Evolutionary conservation across 2,797 vertebrate species (phyloP).

Genomic region (Sebastes kiyomatsui): DNA sequence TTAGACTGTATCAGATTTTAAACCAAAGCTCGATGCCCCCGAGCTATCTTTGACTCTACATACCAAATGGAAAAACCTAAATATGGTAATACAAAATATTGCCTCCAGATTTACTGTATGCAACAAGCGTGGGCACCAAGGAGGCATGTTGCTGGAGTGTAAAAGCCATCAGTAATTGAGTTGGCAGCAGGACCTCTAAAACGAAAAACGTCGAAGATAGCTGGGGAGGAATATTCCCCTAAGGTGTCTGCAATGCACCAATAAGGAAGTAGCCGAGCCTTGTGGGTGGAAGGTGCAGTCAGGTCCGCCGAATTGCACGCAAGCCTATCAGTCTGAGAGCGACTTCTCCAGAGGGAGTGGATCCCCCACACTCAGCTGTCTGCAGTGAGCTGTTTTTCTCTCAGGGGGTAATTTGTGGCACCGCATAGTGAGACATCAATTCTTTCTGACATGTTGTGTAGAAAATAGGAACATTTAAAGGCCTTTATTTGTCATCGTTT

Average conservation of each 20-base stretch:
- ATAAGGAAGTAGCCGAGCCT: constrained; percentile 33
- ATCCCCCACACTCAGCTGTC: constrained; percentile 61
- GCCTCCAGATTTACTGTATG: constrained; percentile 33
- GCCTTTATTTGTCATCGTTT: constrained; percentile 77
- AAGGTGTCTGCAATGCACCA: constrained; percentile 50
- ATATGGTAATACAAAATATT: constrained; percentile 49
- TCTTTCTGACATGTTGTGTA: constrained; percentile 62
- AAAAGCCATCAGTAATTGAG: constrained; percentile 56
- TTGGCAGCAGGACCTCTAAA: constrained; percentile 44
- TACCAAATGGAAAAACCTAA: constrained; percentile 43
- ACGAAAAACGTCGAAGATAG: constrained; percentile 24
- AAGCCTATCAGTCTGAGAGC: constrained; percentile 64
- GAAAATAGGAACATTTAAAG: constrained; percentile 79
- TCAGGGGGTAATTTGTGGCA: constrained; percentile 75
- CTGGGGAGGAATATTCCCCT: constrained; percentile 34
- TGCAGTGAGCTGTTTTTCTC: constrained; percentile 61
- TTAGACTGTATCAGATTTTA: neutral
- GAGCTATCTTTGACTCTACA: constrained; percentile 38
- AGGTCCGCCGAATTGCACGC: constrained; percentile 56
- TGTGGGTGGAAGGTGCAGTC: constrained; percentile 57
- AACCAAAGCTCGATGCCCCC: neutral
- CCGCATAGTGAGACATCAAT: constrained; percentile 69
- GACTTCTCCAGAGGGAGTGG: constrained; percentile 58
- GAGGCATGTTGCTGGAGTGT: constrained; percentile 44
- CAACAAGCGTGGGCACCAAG: constrained; percentile 13